Evolutionary conservation across 2,888 invertebrate species (phyloP), one percentile per base, ranked within the genome.

Genomic region (Teleogryllus oceanicus): DNA sequence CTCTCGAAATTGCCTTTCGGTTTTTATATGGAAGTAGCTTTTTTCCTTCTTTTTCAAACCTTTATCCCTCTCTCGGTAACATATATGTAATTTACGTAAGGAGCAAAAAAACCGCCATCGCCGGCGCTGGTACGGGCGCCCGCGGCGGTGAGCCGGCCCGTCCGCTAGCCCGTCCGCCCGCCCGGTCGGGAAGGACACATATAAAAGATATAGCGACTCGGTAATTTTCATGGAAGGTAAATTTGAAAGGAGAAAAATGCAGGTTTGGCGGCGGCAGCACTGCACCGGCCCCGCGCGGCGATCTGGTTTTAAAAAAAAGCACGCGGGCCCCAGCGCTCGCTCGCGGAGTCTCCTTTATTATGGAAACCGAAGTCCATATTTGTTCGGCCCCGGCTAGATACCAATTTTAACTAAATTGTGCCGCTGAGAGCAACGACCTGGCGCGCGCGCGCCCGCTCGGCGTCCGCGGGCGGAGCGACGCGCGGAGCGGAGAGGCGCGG

Each of bases 1-100:
- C 62, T 62, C 62, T 62, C 62, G 62, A 62, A 62, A 62, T 62
- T 62, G 62, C 62, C 62, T 62, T 62, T 62, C 62, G n/a, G 62
- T 62, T 62, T 62, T 62, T 62, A 62, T 62, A 62, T 62, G 62
- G 62, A 62, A 62, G 62, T 62, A 8, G 62, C 62, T 62, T 62
- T n/a, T 62, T 18, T 62, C 62, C 16, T 62, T 62, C 62, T 62
- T 62, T 62, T 62, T 62, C 62, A 62, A 62, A 62, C 62, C 62
- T 62, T 62, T 62, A 62, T 62, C 62, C 62, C 62, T 62, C 62
- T 62, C 62, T 62, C 62, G 62, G 62, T 62, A 62, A 62, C 62
- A 62, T 62, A 62, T 62, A 62, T 62, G 62, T 62, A 62, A 62
- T 62, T 62, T 62, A 62, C 62, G 62, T 62, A 62, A 62, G 62